These are phyloP conservation scores for Ranitomeya variabilis DNA, from an alignment of 2,113 vertebrate species.

Conservation along the genomic window DNA sequence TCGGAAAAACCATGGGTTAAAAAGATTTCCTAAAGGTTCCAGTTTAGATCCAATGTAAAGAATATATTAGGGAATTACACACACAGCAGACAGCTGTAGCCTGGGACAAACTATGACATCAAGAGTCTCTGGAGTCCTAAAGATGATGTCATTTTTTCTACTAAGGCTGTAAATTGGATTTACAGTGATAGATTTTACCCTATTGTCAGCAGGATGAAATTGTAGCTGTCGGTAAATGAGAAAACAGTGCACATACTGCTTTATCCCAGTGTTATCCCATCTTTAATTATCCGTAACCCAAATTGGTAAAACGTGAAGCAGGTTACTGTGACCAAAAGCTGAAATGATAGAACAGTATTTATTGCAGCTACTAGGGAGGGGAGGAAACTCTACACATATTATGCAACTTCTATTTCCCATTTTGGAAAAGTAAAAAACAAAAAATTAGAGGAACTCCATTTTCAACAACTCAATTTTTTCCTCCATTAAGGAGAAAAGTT, in stretches of 20 bases:
- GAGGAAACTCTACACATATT: neutral
- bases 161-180: neutral
- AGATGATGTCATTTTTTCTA: neutral
- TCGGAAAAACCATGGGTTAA: neutral
- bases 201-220: no score
- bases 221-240: neutral
- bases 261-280: neutral
- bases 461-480: neutral
- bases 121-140: neutral
- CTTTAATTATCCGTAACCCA: neutral
- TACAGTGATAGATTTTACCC: neutral
- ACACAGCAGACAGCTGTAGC: neutral
- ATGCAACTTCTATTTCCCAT: neutral
- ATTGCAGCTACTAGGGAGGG: neutral
- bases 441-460: neutral
- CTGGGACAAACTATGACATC: neutral
- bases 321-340: neutral
- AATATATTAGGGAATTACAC: neutral
- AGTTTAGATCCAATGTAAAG: neutral
- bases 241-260: neutral
- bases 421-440: neutral
- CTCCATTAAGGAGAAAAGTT: neutral
- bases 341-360: neutral
- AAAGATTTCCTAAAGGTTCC: neutral
- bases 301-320: neutral